Conservation (phyloP, 92 coral and sea anemone genomes). For the Porites cylindrica region DNA sequence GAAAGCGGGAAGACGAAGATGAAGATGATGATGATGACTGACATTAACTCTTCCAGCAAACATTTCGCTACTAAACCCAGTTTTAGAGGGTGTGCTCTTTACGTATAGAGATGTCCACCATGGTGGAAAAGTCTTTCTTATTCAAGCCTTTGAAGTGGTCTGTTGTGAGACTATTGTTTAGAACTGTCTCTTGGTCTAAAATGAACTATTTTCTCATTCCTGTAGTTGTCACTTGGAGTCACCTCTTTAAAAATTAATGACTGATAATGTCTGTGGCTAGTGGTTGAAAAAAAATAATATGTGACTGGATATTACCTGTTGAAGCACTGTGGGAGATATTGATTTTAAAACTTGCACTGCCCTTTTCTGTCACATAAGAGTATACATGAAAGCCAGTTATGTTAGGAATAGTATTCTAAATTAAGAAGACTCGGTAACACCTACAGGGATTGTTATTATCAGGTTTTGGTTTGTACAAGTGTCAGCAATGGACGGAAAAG, state of each 20-base stretch:
- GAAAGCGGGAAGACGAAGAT: conserved; percentile 82
- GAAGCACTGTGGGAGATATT: neutral
- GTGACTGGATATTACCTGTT: neutral
- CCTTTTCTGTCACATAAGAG: neutral
- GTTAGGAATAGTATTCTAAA: neutral
- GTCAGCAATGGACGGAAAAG: neutral
- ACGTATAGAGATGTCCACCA: conserved; percentile 29
- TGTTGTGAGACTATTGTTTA: neutral
- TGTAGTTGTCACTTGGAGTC: conserved; percentile 12
- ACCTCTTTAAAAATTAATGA: conserved; percentile 1
- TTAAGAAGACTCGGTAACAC: neutral
- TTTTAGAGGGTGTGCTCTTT: conserved; percentile 14
- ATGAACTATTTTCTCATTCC: conserved; percentile 11
- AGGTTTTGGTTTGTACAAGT: conserved; percentile 1
- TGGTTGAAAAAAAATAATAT: neutral
- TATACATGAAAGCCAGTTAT: neutral
- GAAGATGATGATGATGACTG: conserved; percentile 84
- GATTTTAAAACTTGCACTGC: neutral
- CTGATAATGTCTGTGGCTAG: neutral
- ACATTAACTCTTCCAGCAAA: conserved; percentile 10
- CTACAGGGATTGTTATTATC: neutral
- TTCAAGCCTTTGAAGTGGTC: conserved; percentile 16
- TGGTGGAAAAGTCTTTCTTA: conserved; percentile 25
- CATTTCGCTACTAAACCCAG: neutral
- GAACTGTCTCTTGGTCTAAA: conserved; percentile 8